phyloP scores from a whole-genome alignment of 2,797 vertebrate genomes.

The Hippoglossus hippoglossus region DNA sequence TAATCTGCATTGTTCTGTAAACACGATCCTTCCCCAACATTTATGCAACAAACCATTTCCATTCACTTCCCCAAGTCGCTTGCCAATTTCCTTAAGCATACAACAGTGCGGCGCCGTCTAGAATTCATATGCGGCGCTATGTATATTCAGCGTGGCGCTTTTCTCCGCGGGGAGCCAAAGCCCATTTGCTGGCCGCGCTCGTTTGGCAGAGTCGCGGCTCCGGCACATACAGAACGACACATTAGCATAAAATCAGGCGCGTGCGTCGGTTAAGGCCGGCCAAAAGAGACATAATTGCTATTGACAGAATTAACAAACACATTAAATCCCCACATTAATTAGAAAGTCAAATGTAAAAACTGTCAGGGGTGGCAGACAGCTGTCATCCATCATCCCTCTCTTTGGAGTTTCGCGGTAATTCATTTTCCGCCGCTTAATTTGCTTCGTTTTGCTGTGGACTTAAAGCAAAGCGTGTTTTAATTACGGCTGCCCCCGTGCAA shows the following conservation, averaged over 20 bases:
- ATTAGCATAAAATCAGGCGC: conserved; percentile 80
- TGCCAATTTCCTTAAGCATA: conserved; percentile 79
- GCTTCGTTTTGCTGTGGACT: conserved; percentile 70
- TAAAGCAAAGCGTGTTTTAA: conserved; percentile 67
- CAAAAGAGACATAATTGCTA: conserved; percentile 85
- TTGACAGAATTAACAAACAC: conserved; percentile 88
- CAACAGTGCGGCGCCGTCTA: conserved; percentile 54
- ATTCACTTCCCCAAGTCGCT: conserved; percentile 67
- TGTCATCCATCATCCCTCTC: conserved; percentile 83
- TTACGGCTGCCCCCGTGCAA: conserved; percentile 44
- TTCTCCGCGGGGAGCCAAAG: conserved; percentile 71
- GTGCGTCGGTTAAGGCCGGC: conserved; percentile 58
- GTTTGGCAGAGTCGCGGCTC: conserved; percentile 73
- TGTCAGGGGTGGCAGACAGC: conserved; percentile 75
- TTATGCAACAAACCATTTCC: conserved; percentile 70
- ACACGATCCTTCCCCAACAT: conserved; percentile 61
- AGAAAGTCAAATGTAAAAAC: conserved; percentile 85
- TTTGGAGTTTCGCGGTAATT: conserved; percentile 78
- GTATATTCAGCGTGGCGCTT: conserved; percentile 73
- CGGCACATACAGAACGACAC: conserved; percentile 73
- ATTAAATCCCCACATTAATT: conserved; percentile 86
- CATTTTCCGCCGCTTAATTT: conserved; percentile 73
- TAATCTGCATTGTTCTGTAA: conserved; percentile 71
- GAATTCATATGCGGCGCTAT: conserved; percentile 71
- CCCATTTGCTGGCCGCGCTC: conserved; percentile 72